These are phyloP conservation scores for Phenganax stokvisi DNA, from an alignment of 92 coral and sea anemone genomes.

Conservation along the genomic window DNA sequence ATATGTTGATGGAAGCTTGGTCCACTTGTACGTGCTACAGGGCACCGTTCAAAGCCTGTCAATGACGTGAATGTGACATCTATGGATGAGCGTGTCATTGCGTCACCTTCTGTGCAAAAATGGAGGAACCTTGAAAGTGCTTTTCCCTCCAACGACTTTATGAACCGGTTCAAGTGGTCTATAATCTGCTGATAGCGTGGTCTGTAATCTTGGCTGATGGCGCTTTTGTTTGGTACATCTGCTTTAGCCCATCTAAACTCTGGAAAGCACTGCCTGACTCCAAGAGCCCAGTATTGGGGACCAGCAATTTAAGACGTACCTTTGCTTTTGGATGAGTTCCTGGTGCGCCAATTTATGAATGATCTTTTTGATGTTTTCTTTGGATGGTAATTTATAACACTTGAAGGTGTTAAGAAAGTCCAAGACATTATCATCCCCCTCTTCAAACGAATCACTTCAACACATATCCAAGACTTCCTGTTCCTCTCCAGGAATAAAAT, in stretches of 20 bases:
- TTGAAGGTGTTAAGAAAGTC: too few species aligned
- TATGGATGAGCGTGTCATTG: conserved; percentile 12
- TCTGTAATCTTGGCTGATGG: not conserved
- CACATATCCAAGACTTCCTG: too few species aligned
- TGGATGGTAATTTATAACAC: too few species aligned
- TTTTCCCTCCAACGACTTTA: conserved; percentile 9
- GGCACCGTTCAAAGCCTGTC: conserved; percentile 32
- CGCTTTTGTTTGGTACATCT: not conserved
- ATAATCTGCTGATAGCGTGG: too few species aligned
- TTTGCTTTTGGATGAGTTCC: too few species aligned
- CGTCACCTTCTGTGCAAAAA: conserved; percentile 33
- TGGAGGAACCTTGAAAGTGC: conserved; percentile 3
- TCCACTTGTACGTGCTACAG: conserved; percentile 28
- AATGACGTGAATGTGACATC: conserved; percentile 14
- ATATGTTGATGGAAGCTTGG: conserved; percentile 29
- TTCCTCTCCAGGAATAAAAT: too few species aligned
- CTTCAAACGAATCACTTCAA: too few species aligned
- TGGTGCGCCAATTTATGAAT: too few species aligned
- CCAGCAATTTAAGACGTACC: not conserved
- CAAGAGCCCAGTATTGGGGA: not conserved
- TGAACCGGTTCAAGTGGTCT: not conserved
- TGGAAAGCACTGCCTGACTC: not conserved
- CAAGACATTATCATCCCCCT: too few species aligned
- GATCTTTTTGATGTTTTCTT: too few species aligned
- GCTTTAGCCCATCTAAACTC: not conserved